Percentiles rank a stretch among this genome's conserved stretches.
Conservation (phyloP, 2,113 vertebrate species). For the Chelonoidis abingdonii region DNA sequence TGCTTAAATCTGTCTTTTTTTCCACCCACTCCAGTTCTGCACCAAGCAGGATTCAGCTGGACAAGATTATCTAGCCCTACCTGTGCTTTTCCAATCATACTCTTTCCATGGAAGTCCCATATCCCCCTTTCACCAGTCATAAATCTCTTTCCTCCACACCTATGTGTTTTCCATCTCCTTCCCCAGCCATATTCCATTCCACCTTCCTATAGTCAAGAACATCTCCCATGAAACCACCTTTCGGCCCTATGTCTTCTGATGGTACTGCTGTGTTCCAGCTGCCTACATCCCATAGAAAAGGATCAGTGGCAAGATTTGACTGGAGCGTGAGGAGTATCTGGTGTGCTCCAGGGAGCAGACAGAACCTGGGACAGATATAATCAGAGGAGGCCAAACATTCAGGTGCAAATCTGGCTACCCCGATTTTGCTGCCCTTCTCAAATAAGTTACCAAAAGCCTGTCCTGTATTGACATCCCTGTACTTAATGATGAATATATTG, state of each 20-base stretch:
- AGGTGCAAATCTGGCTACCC: background rate
- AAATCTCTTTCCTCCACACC: background rate
- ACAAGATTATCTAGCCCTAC: background rate
- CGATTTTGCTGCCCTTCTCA: background rate
- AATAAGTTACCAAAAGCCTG: background rate
- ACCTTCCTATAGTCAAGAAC: background rate
- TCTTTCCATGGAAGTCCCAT: background rate
- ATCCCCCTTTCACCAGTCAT: background rate
- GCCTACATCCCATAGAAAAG: background rate
- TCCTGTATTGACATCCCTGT: background rate
- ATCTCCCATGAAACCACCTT: background rate
- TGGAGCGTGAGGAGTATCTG: rapidly evolving
- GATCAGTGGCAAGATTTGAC: background rate
- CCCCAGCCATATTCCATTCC: background rate
- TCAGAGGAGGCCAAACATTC: rapidly evolving
- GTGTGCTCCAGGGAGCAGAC: background rate
- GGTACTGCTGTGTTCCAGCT: background rate
- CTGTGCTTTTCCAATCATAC: background rate
- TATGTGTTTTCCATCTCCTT: background rate
- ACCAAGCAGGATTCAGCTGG: background rate
- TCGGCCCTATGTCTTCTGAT: background rate
- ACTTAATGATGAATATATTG: background rate
- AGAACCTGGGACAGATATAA: background rate
- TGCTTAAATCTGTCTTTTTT: background rate
- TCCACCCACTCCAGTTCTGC: background rate